A percentile compares a stretch with the other conserved stretches of the same genome.
These are phyloP conservation scores for Irena cyanogastra DNA, from an alignment of 2,113 vertebrate species.

Conservation along the genomic window DNA sequence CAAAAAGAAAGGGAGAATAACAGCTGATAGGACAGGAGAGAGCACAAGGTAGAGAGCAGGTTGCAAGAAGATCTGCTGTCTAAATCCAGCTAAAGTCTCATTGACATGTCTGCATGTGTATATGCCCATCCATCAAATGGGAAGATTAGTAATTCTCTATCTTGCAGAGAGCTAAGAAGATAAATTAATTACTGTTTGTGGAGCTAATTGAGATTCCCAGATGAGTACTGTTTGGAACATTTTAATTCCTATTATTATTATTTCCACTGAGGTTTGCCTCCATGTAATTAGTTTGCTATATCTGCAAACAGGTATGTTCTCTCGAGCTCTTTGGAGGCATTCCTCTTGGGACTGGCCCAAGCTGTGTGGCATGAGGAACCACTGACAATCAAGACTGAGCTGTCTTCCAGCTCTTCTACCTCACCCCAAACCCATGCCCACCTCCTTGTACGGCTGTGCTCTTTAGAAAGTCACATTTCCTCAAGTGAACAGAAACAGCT, in stretches of 20 bases:
- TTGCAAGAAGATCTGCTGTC: not conserved
- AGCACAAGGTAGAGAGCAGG: not conserved
- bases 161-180: not conserved
- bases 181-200: slow-evolving; percentile 58
- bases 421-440: not conserved
- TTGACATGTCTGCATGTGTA: not conserved
- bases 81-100: not conserved
- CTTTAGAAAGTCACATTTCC: not conserved
- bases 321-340: not conserved
- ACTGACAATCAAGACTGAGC: not conserved
- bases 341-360: not conserved
- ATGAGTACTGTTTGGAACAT: slow-evolving; percentile 20
- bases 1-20: not conserved
- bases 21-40: not conserved
- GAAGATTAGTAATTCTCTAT: not conserved
- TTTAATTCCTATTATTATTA: slow-evolving; percentile 36
- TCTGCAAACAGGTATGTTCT: slow-evolving; percentile 27
- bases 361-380: not conserved
- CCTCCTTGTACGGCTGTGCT: not conserved
- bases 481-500: not conserved
- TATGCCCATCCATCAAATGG: not conserved
- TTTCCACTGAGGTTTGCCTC: slow-evolving; percentile 22
- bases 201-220: slow-evolving; percentile 45
- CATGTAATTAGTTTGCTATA: slow-evolving; percentile 12
- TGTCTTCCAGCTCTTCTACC: not conserved